These are phyloP conservation scores for Standfussiana lucernea DNA, from an alignment of 2,888 invertebrate genomes.

Conservation along the genomic window DNA sequence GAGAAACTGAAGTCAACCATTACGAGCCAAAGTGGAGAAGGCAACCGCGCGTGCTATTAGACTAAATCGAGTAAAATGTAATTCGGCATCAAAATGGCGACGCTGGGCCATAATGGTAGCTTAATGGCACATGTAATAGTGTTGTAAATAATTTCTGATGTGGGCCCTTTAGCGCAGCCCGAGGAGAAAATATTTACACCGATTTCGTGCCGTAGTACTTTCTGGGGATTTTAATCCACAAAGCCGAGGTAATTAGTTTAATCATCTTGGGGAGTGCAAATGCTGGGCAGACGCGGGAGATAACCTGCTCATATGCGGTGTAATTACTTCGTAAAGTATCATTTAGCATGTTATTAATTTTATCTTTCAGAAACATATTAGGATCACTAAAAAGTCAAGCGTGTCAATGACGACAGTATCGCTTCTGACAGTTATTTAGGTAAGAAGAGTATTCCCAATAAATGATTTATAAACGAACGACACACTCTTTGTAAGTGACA, in stretches of 20 bases:
- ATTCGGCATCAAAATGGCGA: constrained; percentile 80
- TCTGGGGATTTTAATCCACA: constrained; percentile 50
- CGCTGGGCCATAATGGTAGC: constrained; percentile 73
- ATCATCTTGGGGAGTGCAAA: constrained; percentile 54
- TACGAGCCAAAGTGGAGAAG: constrained; percentile 71
- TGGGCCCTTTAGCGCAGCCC: constrained; percentile 43
- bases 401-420: background rate
- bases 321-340: background rate
- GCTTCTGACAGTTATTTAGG: background rate
- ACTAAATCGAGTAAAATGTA: constrained; percentile 80
- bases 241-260: constrained; percentile 64
- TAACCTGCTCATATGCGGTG: constrained; percentile 17
- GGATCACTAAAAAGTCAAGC: background rate
- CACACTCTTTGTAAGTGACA: constrained; percentile 47
- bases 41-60: constrained; percentile 78
- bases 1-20: constrained; percentile 71
- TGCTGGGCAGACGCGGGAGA: constrained; percentile 23
- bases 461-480: constrained; percentile 27
- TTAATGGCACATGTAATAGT: constrained; percentile 83
- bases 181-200: constrained; percentile 58
- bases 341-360: constrained; percentile 15
- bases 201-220: constrained; percentile 43
- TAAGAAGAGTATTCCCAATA: constrained; percentile 13
- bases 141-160: constrained; percentile 77
- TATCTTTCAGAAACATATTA: background rate